These are phyloP conservation scores for Botia almorhae DNA, from an alignment of 2,797 vertebrate species.

Conservation along the genomic window DNA sequence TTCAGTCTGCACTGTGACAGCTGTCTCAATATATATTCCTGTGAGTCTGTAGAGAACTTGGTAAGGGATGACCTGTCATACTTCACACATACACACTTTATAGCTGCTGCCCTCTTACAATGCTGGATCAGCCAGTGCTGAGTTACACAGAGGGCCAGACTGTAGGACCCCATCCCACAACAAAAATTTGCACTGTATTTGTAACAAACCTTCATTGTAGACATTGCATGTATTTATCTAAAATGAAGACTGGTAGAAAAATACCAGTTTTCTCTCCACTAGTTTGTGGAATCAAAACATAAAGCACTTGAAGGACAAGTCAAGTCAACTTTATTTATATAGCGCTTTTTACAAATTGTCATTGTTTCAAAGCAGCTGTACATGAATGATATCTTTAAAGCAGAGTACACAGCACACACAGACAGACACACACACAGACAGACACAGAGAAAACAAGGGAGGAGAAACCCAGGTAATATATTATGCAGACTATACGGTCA, in stretches of 20 bases:
- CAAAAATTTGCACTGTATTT: slow-evolving; percentile 28
- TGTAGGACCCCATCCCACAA: slow-evolving; percentile 52
- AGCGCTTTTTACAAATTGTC: too few relatives aligned
- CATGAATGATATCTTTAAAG: too few relatives aligned
- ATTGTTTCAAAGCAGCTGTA: too few relatives aligned
- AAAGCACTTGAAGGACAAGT: slow-evolving; percentile 62
- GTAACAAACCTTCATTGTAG: slow-evolving; percentile 2
- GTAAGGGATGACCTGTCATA: slow-evolving; percentile 77
- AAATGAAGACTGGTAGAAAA: slow-evolving; percentile 33
- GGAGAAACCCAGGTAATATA: too few relatives aligned
- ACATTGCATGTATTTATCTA: background rate
- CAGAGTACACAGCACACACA: too few relatives aligned
- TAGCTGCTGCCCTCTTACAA: slow-evolving; percentile 78
- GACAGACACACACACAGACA: too few relatives aligned
- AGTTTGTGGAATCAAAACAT: slow-evolving; percentile 23
- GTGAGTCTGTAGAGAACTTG: slow-evolving; percentile 75
- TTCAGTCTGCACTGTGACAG: slow-evolving; percentile 73
- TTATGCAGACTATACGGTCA: too few relatives aligned
- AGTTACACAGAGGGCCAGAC: slow-evolving; percentile 73
- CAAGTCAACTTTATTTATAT: too few relatives aligned
- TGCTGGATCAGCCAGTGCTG: slow-evolving; percentile 82
- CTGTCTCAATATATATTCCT: slow-evolving; percentile 74
- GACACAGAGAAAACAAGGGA: too few relatives aligned
- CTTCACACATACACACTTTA: slow-evolving; percentile 59
- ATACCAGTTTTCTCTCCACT: slow-evolving; percentile 34